phyloP scores from a whole-genome alignment of 2,888 invertebrate species.

The Urechis unicinctus region DNA sequence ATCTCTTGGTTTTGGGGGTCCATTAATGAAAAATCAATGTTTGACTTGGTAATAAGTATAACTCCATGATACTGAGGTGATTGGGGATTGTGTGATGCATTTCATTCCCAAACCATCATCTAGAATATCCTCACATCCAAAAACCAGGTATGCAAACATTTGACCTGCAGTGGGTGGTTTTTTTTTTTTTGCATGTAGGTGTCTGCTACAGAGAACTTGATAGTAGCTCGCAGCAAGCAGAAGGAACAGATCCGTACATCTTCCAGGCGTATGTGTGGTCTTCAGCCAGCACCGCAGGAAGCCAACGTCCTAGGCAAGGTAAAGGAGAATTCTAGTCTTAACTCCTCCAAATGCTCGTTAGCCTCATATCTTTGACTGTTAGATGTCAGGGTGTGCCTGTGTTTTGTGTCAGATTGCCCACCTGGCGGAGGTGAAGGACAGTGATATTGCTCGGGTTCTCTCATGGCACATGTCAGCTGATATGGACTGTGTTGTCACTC shows the following conservation, averaged over 20 bases:
- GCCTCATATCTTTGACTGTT: neutral
- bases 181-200: too few relatives aligned
- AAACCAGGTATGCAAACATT: too few relatives aligned
- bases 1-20: too few relatives aligned
- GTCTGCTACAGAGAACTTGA: too few relatives aligned
- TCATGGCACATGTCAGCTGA: conserved; percentile 52
- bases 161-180: too few relatives aligned
- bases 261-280: conserved; percentile 36
- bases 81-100: too few relatives aligned
- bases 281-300: conserved; percentile 32
- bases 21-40: too few relatives aligned
- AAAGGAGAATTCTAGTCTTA: conserved; percentile 1
- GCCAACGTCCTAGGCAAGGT: conserved; percentile 47
- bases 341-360: neutral
- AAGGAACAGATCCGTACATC: conserved; percentile 27
- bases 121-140: too few relatives aligned
- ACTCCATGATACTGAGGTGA: too few relatives aligned
- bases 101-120: too few relatives aligned
- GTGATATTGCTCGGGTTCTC: conserved; percentile 43
- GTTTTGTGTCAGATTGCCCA: conserved; percentile 44
- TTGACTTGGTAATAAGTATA: too few relatives aligned
- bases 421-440: conserved; percentile 37
- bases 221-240: conserved; percentile 18
- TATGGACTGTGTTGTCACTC: conserved; percentile 49
- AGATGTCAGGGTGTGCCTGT: neutral